Evolutionary conservation across 2,113 vertebrate genomes (phyloP).

Genomic region (Ochotona curzoniae): DNA sequence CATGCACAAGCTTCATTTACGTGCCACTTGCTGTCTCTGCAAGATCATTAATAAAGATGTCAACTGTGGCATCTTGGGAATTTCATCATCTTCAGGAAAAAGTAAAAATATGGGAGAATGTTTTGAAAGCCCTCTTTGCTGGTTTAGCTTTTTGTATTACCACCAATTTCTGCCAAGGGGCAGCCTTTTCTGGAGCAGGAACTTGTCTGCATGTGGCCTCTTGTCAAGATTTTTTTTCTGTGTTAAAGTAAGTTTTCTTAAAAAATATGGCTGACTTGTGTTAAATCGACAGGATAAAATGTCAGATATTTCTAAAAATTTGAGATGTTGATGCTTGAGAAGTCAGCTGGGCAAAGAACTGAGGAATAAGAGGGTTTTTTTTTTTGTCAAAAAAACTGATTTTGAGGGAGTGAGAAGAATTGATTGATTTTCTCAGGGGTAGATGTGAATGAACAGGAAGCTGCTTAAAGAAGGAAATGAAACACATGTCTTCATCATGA

Average conservation of each 20-base stretch:
- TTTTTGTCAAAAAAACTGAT: slow-evolving; percentile 33
- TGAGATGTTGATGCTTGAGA: slow-evolving; percentile 72
- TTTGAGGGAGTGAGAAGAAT: background rate
- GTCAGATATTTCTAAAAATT: slow-evolving; percentile 76
- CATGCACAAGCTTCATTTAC: slow-evolving; percentile 74
- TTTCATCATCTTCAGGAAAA: slow-evolving; percentile 35
- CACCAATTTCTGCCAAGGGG: slow-evolving; percentile 7
- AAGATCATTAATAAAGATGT: slow-evolving; percentile 76
- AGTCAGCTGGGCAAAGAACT: slow-evolving; percentile 55
- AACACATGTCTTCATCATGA: background rate
- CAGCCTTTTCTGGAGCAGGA: background rate
- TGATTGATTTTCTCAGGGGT: background rate
- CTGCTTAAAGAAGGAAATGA: background rate
- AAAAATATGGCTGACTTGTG: slow-evolving; percentile 44
- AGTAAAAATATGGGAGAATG: background rate
- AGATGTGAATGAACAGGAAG: background rate
- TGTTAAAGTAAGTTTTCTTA: slow-evolving; percentile 69
- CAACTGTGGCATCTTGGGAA: slow-evolving; percentile 47
- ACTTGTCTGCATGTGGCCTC: slow-evolving; percentile 21
- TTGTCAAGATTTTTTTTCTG: slow-evolving; percentile 68
- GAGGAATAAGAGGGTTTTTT: slow-evolving; percentile 47
- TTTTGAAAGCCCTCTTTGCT: background rate
- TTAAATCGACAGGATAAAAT: slow-evolving; percentile 71
- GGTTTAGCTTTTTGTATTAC: background rate
- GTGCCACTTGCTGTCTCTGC: slow-evolving; percentile 69